A percentile compares a stretch with the other conserved stretches of the same genome.
These are phyloP conservation scores for Anolis apletophallus DNA, from an alignment of 2,797 vertebrate species.

Conservation along the genomic window DNA sequence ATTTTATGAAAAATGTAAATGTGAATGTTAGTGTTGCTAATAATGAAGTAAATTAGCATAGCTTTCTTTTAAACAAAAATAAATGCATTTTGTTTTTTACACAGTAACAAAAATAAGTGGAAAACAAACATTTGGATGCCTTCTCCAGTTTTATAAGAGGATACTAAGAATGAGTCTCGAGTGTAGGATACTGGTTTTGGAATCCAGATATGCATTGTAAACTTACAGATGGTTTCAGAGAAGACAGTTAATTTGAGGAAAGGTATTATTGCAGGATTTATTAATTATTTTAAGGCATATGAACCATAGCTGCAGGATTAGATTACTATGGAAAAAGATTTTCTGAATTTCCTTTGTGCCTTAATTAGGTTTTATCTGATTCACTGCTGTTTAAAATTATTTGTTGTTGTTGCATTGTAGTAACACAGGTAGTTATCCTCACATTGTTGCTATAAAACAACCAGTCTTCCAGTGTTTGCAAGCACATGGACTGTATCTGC, in stretches of 20 bases:
- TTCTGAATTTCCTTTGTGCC: constrained; percentile 77
- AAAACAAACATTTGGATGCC: constrained; percentile 50
- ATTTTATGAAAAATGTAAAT: constrained; percentile 85
- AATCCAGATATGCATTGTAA: neutral
- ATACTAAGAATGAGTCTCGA: rapidly evolving
- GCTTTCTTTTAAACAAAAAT: constrained; percentile 59
- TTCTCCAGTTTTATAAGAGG: constrained; percentile 52
- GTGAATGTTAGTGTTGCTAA: constrained; percentile 78
- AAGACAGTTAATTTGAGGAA: neutral
- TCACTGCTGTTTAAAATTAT: constrained; percentile 76
- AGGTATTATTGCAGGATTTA: neutral
- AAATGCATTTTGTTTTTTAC: constrained; percentile 56
- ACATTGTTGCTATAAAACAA: constrained; percentile 28
- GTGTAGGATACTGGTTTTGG: neutral
- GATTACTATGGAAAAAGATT: constrained; percentile 69
- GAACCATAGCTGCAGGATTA: constrained; percentile 44
- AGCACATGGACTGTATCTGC: constrained; percentile 26
- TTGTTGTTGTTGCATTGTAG: constrained; percentile 62
- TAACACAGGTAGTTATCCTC: neutral
- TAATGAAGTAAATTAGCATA: constrained; percentile 80
- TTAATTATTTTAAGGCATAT: too few relatives aligned
- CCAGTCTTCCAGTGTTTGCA: constrained; percentile 41
- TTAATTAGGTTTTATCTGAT: constrained; percentile 80
- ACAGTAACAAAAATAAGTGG: constrained; percentile 59
- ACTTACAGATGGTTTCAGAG: neutral